Base-by-base conservation (phyloP, 2,888 invertebrate genomes). In the Ommatoiulus sabulosus region DNA sequence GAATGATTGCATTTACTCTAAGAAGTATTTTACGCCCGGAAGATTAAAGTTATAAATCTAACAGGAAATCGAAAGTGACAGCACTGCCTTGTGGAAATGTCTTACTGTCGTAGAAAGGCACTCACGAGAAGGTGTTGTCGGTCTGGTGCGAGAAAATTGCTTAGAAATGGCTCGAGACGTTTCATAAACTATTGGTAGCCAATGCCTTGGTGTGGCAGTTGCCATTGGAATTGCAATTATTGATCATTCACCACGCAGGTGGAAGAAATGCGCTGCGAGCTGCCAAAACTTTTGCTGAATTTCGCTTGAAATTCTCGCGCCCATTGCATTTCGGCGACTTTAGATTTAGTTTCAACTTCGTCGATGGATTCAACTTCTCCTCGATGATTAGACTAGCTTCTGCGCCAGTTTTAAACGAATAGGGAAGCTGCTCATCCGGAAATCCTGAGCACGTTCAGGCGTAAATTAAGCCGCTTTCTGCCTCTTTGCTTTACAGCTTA, bases 41-140 rank as follows among this genome's bases (percentile, higher is more conserved):
- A 20, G 63, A 63, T 63, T 63, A n/a, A 63, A 63, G 63, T 20
- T 63, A 63, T 63, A 63, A 63, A 63, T 63, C 63, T 20, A 48
- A 20, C 63, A 6, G 20, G 63, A n/a, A 63, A 63, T 63, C 20
- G 63, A 63, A 63, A 20, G 20, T 63, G 63, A 63, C 63, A 20
- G 63, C 63, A 15, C 4, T n/a, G 20, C 63, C 20, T 20, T 20
- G 15, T 63, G 63, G 20, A n/a, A 63, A 63, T 63, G 3, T 63
- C 20, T 20, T 63, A 20, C 5, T 0, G 20, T 63, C n/a, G 35
- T 15, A 2, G 20, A 63, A 63, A 63, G 7, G 20, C 15, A 15
- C 17, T 57, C 57, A 57, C 15, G 12, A 46, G 46, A 57, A 57
- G 57, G 57, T 17, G 57, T 57, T 57, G 57, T 57, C 12, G 48